Evolutionary conservation across 2,113 vertebrate species (phyloP), one percentile per base, ranked within the genome.

Genomic region (Litocranius walleri): DNA sequence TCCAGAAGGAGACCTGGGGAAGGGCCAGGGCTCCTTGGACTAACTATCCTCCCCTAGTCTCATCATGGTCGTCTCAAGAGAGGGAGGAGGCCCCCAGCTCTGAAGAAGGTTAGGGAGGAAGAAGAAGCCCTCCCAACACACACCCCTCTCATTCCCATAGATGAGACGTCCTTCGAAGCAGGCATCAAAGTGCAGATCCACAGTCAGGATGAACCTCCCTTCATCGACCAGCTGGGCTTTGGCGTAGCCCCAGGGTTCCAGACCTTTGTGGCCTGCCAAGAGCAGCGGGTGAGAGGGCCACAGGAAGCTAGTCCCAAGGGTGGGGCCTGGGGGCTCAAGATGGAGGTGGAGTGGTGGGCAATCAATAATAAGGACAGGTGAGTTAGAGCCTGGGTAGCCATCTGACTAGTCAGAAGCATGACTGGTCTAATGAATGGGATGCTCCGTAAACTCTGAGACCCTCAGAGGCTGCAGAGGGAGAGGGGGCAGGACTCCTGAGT

Each of bases 131-230:
- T 94, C 88, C 19, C 61, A 36, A 80, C 59, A 62, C 56, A 17
- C 16, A 19, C 8, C 13, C 62, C 78, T 54, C 64, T 81, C 5
- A 0, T 82, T 96, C 96, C 94, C 54, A 5, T 98, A 99, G 99
- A 99, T 0, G 99, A 99, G 99, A 99, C 99, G 0, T 99, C 99
- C 0, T 99, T 99, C 4, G 99, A 99, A 98, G 99, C 99, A 0
- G 99, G 99, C 95, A 99, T 99, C 99, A 99, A 99, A 98, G 99
- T 99, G 95, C 99, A 99, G 99, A 99, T 99, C 98, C 99, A 99
- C 98, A 99, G 99, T 94, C 99, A 99, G 98, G 99, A 99, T 0
- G 99, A 99, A 95, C 99, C 99, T 0, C 99, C 99, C 0, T 99
- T 99, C 98, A 99, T 99, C 7, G 99, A 99, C 99, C 99, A 99